Conservation (phyloP, 2,888 invertebrate genomes). For the Megamerina dolium region DNA sequence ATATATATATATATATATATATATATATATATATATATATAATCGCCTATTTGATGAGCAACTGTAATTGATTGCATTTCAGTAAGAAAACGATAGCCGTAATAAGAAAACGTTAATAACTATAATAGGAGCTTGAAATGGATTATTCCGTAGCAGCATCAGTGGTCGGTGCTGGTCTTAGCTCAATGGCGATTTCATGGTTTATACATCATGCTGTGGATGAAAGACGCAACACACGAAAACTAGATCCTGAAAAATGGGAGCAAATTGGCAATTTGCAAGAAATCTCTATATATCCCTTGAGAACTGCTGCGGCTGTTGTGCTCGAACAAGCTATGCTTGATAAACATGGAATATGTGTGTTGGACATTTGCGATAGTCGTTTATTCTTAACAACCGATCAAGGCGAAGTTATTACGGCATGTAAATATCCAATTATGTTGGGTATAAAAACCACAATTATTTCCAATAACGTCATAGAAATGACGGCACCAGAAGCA, state of each 20-base stretch:
- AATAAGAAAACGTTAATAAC: too few relatives aligned
- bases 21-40: too few relatives aligned
- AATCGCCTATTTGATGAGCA: too few relatives aligned
- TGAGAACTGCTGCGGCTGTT: slow-evolving; percentile 16
- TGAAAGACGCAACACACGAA: too few relatives aligned
- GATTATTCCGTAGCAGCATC: too few relatives aligned
- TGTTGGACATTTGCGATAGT: slow-evolving; percentile 13
- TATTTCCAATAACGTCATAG: background rate
- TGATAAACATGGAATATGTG: slow-evolving; percentile 10
- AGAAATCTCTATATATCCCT: slow-evolving; percentile 16
- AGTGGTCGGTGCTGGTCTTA: background rate
- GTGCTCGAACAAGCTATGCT: slow-evolving; percentile 12
- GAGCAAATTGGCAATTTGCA: slow-evolving; percentile 12
- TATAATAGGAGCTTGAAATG: too few relatives aligned
- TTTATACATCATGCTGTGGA: too few relatives aligned
- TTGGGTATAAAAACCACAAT: slow-evolving; percentile 14
- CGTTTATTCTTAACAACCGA: slow-evolving; percentile 9
- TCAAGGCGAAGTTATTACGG: slow-evolving; percentile 8
- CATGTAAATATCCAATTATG: slow-evolving; percentile 16
- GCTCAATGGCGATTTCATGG: slow-evolving; percentile 10
- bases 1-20: too few relatives aligned
- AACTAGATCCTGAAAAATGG: slow-evolving; percentile 11
- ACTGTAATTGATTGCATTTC: too few relatives aligned
- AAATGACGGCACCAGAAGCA: too few relatives aligned
- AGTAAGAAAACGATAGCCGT: too few relatives aligned